These are phyloP conservation scores for Lepidochitona cinerea DNA, from an alignment of 2,888 invertebrate species.

Conservation along the genomic window DNA sequence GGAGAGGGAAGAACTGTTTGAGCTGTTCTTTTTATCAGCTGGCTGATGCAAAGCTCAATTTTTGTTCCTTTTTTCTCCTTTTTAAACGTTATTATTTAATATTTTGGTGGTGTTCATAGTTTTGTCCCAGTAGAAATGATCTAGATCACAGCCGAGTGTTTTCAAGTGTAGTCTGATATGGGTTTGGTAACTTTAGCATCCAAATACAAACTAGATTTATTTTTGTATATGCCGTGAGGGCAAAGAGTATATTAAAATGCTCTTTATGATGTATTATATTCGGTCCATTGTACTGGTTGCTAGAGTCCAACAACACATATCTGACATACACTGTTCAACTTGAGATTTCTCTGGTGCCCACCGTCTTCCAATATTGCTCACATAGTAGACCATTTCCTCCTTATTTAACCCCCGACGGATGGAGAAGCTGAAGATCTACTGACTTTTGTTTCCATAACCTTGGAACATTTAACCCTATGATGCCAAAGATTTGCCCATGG, in stretches of 20 bases:
- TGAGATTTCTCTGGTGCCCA: background rate
- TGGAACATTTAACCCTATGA: background rate
- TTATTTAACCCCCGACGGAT: background rate
- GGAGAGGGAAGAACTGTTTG: background rate
- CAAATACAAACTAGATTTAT: background rate
- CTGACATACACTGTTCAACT: background rate
- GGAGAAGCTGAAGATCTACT: background rate
- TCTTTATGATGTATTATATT: conserved; percentile 4
- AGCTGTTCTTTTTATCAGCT: background rate
- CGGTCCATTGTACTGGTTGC: background rate
- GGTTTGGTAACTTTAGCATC: background rate
- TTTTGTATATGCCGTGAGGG: conserved; percentile 4
- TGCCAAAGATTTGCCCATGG: background rate
- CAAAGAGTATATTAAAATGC: conserved; percentile 6
- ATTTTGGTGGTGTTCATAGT: background rate
- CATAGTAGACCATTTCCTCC: background rate
- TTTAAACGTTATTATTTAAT: background rate
- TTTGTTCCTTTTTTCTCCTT: background rate
- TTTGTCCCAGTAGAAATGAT: background rate
- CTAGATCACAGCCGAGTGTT: background rate
- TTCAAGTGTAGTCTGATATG: too few species aligned
- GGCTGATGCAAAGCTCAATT: conserved; percentile 7
- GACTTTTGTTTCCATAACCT: background rate
- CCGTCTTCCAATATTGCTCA: background rate
- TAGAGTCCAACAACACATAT: background rate